A percentile compares a stretch with the other conserved stretches of the same genome.
Evolutionary conservation across 1,140 invertebrate species (phyloP).

Genomic region (Bombyx mandarina): DNA sequence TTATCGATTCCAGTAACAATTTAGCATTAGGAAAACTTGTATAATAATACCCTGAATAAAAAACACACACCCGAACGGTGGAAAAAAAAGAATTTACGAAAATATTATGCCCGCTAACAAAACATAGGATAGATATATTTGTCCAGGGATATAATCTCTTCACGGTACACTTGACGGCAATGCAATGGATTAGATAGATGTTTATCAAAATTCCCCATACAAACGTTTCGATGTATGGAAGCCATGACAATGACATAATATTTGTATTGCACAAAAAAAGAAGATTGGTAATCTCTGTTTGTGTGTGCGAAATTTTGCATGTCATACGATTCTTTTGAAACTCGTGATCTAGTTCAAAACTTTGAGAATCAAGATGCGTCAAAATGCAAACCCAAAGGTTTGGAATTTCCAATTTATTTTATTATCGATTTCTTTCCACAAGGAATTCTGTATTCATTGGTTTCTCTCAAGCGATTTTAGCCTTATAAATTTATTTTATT

Average conservation of each 20-base stretch:
- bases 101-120: background rate
- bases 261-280: constrained; percentile 17
- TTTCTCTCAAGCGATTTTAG: too few relatives aligned
- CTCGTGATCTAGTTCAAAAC: too few relatives aligned
- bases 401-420: too few relatives aligned
- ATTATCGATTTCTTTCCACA: too few relatives aligned
- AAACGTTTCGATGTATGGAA: constrained; percentile 19
- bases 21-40: background rate
- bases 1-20: too few relatives aligned
- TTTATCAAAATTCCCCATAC: constrained; percentile 28
- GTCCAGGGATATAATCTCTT: constrained; percentile 22
- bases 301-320: constrained; percentile 25
- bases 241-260: constrained; percentile 25
- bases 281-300: constrained; percentile 14
- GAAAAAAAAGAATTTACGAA: too few relatives aligned
- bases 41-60: background rate
- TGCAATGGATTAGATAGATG: constrained; percentile 25
- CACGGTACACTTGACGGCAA: constrained; percentile 31
- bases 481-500: too few relatives aligned
- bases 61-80: too few relatives aligned
- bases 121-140: constrained; percentile 15
- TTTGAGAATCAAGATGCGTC: too few relatives aligned
- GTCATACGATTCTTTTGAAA: constrained; percentile 16
- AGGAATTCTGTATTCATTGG: too few relatives aligned
- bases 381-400: too few relatives aligned